Conservation (phyloP, 2,797 vertebrate genomes). For the Esox lucius region DNA sequence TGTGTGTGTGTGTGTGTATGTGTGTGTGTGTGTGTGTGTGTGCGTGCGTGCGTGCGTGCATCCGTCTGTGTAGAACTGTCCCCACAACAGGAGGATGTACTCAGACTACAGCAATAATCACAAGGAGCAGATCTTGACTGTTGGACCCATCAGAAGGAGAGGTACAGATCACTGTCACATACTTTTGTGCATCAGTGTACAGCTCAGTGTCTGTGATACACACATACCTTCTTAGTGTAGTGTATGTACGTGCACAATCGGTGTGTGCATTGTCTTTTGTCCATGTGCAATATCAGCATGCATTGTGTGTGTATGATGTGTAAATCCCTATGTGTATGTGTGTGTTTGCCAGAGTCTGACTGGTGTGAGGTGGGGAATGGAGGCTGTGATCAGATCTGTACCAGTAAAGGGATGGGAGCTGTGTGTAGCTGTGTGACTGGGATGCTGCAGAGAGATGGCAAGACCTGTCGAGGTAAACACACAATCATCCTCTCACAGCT, state of each 20-base stretch:
- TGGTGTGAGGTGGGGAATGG: constrained; percentile 92
- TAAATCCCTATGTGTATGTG: constrained; percentile 9
- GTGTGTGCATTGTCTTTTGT: background rate
- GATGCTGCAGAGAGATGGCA: constrained; percentile 88
- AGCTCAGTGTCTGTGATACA: background rate
- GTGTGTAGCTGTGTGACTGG: constrained; percentile 96
- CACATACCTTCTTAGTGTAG: background rate
- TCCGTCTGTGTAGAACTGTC: constrained; percentile 82
- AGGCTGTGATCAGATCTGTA: constrained; percentile 97
- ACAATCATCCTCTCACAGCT: constrained; percentile 3
- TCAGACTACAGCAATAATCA: constrained; percentile 77
- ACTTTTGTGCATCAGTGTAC: constrained; percentile 7
- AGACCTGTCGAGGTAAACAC: constrained; percentile 86
- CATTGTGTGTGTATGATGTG: constrained; percentile 15
- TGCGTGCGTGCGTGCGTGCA: background rate
- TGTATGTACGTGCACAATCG: background rate
- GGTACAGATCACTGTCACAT: constrained; percentile 65
- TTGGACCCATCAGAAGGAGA: constrained; percentile 92
- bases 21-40: background rate
- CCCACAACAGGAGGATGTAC: constrained; percentile 88
- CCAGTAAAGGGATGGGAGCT: constrained; percentile 79
- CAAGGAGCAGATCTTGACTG: constrained; percentile 90
- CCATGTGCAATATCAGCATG: too few relatives aligned
- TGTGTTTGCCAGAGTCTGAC: constrained; percentile 76
- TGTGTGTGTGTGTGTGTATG: background rate